Evolutionary conservation across 2,797 vertebrate genomes (phyloP), one percentile per base, ranked within the genome.

Genomic region (Fratercula arctica): DNA sequence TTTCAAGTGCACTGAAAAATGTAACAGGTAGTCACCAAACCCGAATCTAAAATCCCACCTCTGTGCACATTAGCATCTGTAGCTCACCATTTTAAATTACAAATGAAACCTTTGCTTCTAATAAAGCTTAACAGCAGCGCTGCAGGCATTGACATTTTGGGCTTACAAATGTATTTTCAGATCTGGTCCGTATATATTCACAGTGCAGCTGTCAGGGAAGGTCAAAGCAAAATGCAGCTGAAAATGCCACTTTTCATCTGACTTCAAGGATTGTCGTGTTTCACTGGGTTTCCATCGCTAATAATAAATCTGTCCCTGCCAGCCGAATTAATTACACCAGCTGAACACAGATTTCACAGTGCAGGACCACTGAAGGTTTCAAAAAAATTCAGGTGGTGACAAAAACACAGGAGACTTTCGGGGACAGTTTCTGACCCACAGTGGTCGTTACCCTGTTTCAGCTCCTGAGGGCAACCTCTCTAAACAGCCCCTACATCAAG

Each of bases 31-130:
- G 15, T 11, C 31, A 75, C 13, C 39, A 87, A 90, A 70, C 20
- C 23, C 18, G 54, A 25, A 72, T 59, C 24, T 91, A 39, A 89
- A 78, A 70, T 57, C 15, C 17, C 5, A 18, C 15, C 18, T 3
- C 0, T 35, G 13, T 20, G 5, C 1, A 2, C 80, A 53, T 13
- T 29, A 68, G 21, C 28, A 75, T 13, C 31, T 39, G 17, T 8
- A 70, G 31, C 7, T 68, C 26, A 46, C 10, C 13, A 45, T 45
- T 87, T 57, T 74, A 50, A 75, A 73, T 37, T 11, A 45, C 9
- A 31, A 67, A 20, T 56, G 13, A 83, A 90, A 63, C 4, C 33
- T 83, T 21, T 67, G 6, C n/a, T 64, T n/a, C 29, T 51, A 17
- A 78, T 23, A 37, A 68, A 73, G 56, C 19, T 43, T 46, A 67